A percentile compares a stretch with the other conserved stretches of the same genome.
Evolutionary conservation across 2,797 vertebrate species (phyloP).

Genomic region (Schizopygopsis malacanthus): DNA sequence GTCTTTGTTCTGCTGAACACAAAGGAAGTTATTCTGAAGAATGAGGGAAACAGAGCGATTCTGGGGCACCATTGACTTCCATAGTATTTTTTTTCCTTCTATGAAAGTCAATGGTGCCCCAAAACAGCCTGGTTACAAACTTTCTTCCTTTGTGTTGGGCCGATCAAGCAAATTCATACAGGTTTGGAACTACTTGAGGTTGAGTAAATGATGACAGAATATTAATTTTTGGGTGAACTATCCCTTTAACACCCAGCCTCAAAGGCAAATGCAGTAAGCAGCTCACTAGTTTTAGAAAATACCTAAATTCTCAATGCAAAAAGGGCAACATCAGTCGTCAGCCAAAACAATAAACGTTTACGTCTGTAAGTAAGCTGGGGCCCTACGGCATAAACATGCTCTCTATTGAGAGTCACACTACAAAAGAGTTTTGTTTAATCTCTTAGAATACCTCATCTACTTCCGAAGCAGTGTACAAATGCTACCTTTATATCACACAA

Average conservation of each 20-base stretch:
- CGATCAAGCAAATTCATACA: too few species aligned
- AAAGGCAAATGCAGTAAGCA: background rate
- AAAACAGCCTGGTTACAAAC: too few species aligned
- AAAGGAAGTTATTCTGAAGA: too few species aligned
- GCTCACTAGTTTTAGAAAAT: background rate
- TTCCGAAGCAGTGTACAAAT: slow-evolving; percentile 15
- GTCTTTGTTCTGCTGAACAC: too few species aligned
- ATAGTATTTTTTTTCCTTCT: too few species aligned
- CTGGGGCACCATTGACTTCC: too few species aligned
- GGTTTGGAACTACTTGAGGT: too few species aligned
- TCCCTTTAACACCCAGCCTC: background rate
- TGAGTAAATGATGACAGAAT: too few species aligned
- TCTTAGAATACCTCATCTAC: slow-evolving; percentile 12
- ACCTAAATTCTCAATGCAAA: background rate
- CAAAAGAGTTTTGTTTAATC: slow-evolving; percentile 14
- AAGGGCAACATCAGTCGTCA: background rate
- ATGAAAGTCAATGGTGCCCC: too few species aligned
- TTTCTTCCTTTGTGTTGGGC: too few species aligned
- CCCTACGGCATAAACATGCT: background rate
- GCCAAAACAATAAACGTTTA: slow-evolving; percentile 5
- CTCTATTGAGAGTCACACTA: slow-evolving; percentile 14
- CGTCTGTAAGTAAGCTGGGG: background rate
- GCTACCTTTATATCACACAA: slow-evolving; percentile 44
- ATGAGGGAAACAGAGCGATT: too few species aligned
- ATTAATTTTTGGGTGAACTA: too few species aligned